phyloP scores from a whole-genome alignment of 2,797 vertebrate genomes.

The Geotrypetes seraphini region DNA sequence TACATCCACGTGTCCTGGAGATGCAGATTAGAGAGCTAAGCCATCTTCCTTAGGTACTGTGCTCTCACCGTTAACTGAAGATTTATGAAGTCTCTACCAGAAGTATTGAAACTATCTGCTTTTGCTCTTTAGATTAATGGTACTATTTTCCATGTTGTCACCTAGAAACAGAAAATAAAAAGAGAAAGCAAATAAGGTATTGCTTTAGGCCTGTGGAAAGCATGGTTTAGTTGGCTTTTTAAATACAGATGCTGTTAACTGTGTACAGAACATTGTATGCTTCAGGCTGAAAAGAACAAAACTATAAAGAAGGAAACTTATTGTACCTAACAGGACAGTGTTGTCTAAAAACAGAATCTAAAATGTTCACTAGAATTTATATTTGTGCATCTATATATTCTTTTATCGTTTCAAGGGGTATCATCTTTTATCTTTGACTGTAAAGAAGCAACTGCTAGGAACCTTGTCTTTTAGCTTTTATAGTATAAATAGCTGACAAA shows the following conservation, averaged over 20 bases:
- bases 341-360: conserved; percentile 5
- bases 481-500: conserved; percentile 1
- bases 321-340: background rate
- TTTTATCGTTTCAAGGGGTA: too few relatives aligned
- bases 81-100: conserved; percentile 36
- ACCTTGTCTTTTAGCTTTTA: conserved; percentile 1
- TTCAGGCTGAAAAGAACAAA: conserved; percentile 13
- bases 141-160: conserved; percentile 27
- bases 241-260: conserved; percentile 18
- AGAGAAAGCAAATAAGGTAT: conserved; percentile 26
- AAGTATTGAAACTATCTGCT: conserved; percentile 33
- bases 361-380: conserved; percentile 6
- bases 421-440: too few relatives aligned
- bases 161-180: conserved; percentile 26
- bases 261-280: conserved; percentile 12
- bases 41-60: conserved; percentile 30
- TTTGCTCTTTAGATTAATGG: conserved; percentile 31
- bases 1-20: conserved; percentile 45
- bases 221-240: conserved; percentile 11
- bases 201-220: conserved; percentile 22
- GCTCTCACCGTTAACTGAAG: conserved; percentile 20
- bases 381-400: background rate
- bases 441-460: background rate
- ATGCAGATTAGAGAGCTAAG: conserved; percentile 57
- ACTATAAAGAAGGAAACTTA: conserved; percentile 9